Conservation (phyloP, 2,888 invertebrate species). For the Ommatoiulus sabulosus region DNA sequence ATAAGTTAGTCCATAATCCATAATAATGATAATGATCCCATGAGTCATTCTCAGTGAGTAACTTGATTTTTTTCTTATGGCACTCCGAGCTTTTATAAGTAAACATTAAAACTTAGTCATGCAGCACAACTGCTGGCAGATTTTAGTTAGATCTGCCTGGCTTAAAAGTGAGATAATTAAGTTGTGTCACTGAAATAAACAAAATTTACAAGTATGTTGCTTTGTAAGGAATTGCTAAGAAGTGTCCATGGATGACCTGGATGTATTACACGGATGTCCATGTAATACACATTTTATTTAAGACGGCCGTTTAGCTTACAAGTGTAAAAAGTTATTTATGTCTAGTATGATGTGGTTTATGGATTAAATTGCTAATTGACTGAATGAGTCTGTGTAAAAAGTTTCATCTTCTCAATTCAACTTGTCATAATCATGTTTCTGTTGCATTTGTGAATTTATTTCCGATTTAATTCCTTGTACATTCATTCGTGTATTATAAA, state of each 20-base stretch:
- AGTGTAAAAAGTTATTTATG: neutral
- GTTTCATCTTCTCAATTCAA: neutral
- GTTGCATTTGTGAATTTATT: conserved; percentile 4
- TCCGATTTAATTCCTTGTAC: conserved; percentile 15
- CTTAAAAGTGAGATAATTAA: neutral
- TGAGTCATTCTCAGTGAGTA: neutral
- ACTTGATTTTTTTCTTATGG: neutral
- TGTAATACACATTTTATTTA: conserved; percentile 44
- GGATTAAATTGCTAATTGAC: neutral
- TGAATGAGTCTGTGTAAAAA: neutral
- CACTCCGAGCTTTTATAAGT: neutral
- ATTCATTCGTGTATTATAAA: conserved; percentile 41
- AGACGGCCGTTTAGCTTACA: conserved; percentile 23
- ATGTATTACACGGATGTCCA: neutral
- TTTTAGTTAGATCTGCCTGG: neutral
- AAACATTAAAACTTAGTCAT: neutral
- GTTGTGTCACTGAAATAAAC: neutral
- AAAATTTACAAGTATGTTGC: neutral
- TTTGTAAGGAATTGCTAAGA: neutral
- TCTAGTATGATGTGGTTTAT: conserved; percentile 24
- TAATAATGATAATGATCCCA: neutral
- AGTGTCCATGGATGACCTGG: neutral
- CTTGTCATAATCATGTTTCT: conserved; percentile 37
- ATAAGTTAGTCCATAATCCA: too few relatives aligned
- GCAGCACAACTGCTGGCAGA: too few relatives aligned